Base-by-base conservation (phyloP, 1,140 invertebrate genomes). In the Riptortus pedestris region DNA sequence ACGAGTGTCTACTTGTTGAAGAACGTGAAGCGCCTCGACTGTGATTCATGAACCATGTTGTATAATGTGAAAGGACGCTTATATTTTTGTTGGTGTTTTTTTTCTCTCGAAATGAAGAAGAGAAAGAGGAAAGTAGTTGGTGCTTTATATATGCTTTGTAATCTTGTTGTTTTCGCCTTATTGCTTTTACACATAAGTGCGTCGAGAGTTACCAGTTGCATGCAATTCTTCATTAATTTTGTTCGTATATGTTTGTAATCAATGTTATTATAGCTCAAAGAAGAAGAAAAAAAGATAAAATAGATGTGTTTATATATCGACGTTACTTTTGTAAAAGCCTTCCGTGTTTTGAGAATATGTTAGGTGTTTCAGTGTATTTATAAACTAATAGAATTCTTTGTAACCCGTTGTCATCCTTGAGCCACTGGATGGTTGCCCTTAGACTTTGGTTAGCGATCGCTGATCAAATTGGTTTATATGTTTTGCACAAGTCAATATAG, bases 151-250 rank as follows among this genome's bases (percentile, higher is more conserved):
- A 38, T 27, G 51, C 24, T 51, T 51, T 51, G n/a, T 51, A 22
- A 16, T 51, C 48, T 20, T 51, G 22, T 38, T 22, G 24, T 55
- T 55, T 55, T 55, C 20, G 18, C 3, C 9, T 55, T 55, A 14
- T 55, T 55, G 51, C 51, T 55, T 55, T 55, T 55, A 55, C 51
- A 24, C 16, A 24, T 20, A 55, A 55, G 51, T 24, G 24, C 51
- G 51, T 27, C 51, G 51, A 55, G 18, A 55, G 51, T 55, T 55
- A 55, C 51, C 51, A 55, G 24, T 20, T 24, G 51, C 51, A 24
- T 55, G 51, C 51, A 27, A 24, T 55, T 55, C 16, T 26, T 16
- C 26, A 14, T 55, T 24, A 24, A 9, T 22, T 55, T 55, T 24
- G 20, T 24, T 55, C 26, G 18, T 55, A 24, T 26, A 16, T 55